These are phyloP conservation scores for Sebastes miniatus DNA, from an alignment of 2,797 vertebrate species.

Conservation along the genomic window DNA sequence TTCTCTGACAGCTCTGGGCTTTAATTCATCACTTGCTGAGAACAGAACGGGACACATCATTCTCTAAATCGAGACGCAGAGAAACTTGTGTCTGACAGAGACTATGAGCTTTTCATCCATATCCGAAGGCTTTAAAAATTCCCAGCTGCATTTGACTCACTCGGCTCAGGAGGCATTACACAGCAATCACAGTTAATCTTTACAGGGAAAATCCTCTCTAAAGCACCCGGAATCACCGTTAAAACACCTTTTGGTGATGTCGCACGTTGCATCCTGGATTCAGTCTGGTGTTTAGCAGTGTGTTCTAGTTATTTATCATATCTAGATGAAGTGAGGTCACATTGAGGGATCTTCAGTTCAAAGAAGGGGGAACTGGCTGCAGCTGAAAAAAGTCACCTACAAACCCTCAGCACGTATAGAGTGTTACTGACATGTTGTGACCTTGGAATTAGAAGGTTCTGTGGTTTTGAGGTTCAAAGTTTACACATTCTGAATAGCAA, in stretches of 20 bases:
- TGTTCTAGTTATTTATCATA: slow-evolving; percentile 2
- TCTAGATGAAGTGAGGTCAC: slow-evolving; percentile 1
- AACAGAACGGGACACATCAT: not conserved
- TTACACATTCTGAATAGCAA: not conserved
- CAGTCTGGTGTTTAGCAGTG: not conserved
- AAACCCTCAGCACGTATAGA: not conserved
- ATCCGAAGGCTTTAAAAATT: slow-evolving; percentile 26
- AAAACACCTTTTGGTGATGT: slow-evolving; percentile 24
- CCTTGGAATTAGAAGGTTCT: not conserved
- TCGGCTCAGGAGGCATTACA: slow-evolving; percentile 43
- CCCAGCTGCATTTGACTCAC: slow-evolving; percentile 41
- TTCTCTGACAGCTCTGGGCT: not conserved
- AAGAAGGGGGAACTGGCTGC: not conserved
- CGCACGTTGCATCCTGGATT: slow-evolving; percentile 11
- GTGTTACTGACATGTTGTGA: not conserved
- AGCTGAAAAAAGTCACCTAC: not conserved
- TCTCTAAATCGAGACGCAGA: slow-evolving; percentile 17
- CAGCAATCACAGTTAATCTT: slow-evolving; percentile 47
- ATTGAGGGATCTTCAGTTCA: not conserved
- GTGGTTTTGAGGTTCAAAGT: not conserved
- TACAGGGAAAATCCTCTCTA: slow-evolving; percentile 31
- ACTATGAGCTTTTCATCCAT: slow-evolving; percentile 31
- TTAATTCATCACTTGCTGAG: slow-evolving; percentile 18
- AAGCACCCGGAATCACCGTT: slow-evolving; percentile 2
- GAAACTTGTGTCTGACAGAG: slow-evolving; percentile 15